These are phyloP conservation scores for Listronotus oregonensis DNA, from an alignment of 1,140 invertebrate species.

Conservation along the genomic window DNA sequence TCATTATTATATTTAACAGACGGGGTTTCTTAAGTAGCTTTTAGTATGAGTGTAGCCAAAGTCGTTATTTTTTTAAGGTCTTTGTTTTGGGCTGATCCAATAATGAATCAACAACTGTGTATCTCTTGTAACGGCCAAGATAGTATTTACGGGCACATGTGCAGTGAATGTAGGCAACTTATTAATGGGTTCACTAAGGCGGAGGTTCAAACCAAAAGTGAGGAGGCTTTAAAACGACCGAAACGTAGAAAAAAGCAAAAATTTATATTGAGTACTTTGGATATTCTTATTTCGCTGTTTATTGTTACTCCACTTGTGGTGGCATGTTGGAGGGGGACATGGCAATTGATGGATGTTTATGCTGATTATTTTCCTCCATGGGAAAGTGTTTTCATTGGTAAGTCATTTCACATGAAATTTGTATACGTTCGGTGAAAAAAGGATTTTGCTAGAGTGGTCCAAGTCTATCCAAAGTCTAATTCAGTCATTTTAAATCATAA, in stretches of 20 bases:
- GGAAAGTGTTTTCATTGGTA: slow-evolving; percentile 58
- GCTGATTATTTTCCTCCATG: slow-evolving; percentile 57
- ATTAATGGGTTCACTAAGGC: not conserved
- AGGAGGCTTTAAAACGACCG: slow-evolving; percentile 1
- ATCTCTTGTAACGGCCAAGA: not conserved
- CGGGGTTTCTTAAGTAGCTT: slow-evolving; percentile 21
- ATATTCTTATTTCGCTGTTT: slow-evolving; percentile 67
- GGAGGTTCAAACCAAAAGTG: slow-evolving; percentile 13
- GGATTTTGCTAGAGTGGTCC: no score
- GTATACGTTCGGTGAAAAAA: no score
- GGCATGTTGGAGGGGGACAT: slow-evolving; percentile 68
- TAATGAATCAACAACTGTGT: slow-evolving; percentile 8
- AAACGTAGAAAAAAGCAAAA: slow-evolving; percentile 51
- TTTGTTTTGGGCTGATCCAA: slow-evolving; percentile 1
- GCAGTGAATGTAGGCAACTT: slow-evolving; percentile 5
- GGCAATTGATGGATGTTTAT: slow-evolving; percentile 67
- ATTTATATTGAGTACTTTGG: slow-evolving; percentile 66
- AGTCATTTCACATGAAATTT: slow-evolving; percentile 10
- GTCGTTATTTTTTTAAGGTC: slow-evolving; percentile 18
- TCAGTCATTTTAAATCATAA: no score
- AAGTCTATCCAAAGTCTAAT: no score
- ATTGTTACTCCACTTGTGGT: slow-evolving; percentile 68
- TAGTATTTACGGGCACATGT: slow-evolving; percentile 6
- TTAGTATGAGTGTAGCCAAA: slow-evolving; percentile 17
- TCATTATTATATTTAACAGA: slow-evolving; percentile 23